Evolutionary conservation across 2,113 vertebrate species (phyloP).

Genomic region (Silurus glanis): DNA sequence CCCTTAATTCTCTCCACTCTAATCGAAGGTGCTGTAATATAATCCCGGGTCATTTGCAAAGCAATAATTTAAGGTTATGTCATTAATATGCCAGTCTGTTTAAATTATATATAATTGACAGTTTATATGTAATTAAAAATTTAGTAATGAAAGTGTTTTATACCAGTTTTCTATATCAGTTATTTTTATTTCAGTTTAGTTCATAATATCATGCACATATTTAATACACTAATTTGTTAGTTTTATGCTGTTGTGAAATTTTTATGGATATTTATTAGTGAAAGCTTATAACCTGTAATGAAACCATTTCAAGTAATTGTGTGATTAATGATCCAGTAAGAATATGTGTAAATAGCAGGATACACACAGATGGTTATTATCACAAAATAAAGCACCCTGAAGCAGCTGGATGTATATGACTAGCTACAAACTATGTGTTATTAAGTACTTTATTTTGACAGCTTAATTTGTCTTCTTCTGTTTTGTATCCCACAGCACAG

Average conservation of each 20-base stretch:
- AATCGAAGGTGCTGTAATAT: no score
- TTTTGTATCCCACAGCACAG: conserved; percentile 73
- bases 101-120: no score
- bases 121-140: no score
- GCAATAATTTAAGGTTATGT: no score
- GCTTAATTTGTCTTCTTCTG: not conserved
- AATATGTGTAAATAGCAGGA: not conserved
- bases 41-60: no score
- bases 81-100: no score
- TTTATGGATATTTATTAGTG: not conserved
- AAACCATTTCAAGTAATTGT: not conserved
- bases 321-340: not conserved
- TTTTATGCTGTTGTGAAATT: not conserved
- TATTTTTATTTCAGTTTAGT: no score
- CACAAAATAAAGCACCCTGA: not conserved
- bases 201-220: no score
- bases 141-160: no score
- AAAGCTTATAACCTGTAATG: not conserved
- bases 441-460: not conserved
- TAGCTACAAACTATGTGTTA: not conserved
- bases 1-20: no score
- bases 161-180: no score
- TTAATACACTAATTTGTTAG: no score
- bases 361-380: not conserved
- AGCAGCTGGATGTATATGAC: not conserved